Evolutionary conservation across 37 sponge, comb jelly and placozoan species (phyloP), one percentile per base, ranked within the genome.

Genomic region (Theonella swinhoei): DNA sequence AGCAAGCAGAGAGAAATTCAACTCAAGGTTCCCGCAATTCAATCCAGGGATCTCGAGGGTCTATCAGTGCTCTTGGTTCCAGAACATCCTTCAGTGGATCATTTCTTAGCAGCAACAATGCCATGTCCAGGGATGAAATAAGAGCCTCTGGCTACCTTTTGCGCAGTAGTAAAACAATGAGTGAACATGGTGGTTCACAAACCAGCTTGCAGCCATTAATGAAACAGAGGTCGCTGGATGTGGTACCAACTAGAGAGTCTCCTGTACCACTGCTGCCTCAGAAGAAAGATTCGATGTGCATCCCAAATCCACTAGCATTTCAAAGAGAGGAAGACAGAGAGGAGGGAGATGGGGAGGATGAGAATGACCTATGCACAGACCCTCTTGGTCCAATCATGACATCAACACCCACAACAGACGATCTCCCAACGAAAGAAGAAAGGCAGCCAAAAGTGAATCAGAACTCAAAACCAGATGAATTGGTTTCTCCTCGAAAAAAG

Each of bases 1-100:
- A 63, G 14, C 54, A 47, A 1, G 83, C 70, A 28, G 83, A 82
- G 41, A 39, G 72, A 62, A 82, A 82, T 32, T 82, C 83, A 23
- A 25, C 62, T 3, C 82, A 70, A 2, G 72, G 83, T 23, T 82
- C 83, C 24, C 62, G 42, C 14, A 22, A 35, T n/a, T 73, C 73
- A 3, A 34, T 73, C 1, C 72, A 54, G 23, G 83, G 74, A 1
- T 82, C 83, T 19, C 47, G 39, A 30, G 64, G 28, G 32, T 68
- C 69, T 28, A 25, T 64, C 37, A 71, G 72, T 4, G 60, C 59
- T 19, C 62, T 61, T 23, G 72, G 74, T 3, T 82, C 83, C 19
- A 32, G 74, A 3, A 61, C 74, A 30, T 73, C 74, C 0, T 31
- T 73, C 0, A 23, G 39, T 24, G 64, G 83, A 26, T 73, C 69